A percentile compares a stretch with the other conserved stretches of the same genome.
Conservation (phyloP, 2,888 invertebrate genomes). For the Pachycephus smyrnensis region DNA sequence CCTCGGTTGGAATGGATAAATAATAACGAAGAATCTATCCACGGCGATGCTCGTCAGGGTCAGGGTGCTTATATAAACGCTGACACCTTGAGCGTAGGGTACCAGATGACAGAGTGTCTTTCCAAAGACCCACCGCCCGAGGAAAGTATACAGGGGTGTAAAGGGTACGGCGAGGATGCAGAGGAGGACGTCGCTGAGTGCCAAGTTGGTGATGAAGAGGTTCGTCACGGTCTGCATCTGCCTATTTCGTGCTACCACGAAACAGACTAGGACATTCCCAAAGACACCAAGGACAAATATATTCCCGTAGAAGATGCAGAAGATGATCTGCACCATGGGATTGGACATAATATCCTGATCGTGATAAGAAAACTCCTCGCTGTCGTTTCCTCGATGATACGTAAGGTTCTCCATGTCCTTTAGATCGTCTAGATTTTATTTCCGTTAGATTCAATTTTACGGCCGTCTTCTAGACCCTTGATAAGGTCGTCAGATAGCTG, state of each 20-base stretch:
- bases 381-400: background rate
- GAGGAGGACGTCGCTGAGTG: conserved; percentile 93
- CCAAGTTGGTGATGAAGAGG: conserved; percentile 96
- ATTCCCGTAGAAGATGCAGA: conserved; percentile 80
- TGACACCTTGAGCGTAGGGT: conserved; percentile 93
- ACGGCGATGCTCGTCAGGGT: conserved; percentile 97
- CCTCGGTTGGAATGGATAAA: conserved; percentile 93
- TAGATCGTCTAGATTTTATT: background rate
- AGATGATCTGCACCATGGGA: conserved; percentile 77
- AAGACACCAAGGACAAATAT: conserved; percentile 91
- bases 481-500: background rate
- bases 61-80: conserved; percentile 97
- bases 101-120: conserved; percentile 90
- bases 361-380: conserved; percentile 24
- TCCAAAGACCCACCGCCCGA: conserved; percentile 94
- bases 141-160: conserved; percentile 94
- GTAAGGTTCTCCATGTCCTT: conserved; percentile 36
- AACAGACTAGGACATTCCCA: conserved; percentile 93
- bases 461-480: conserved; percentile 8
- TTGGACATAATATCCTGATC: conserved; percentile 73
- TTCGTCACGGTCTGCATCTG: conserved; percentile 99
- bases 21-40: conserved; percentile 97
- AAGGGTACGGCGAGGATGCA: conserved; percentile 96
- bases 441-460: background rate
- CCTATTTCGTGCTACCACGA: conserved; percentile 90